Evolutionary conservation across 2,797 vertebrate species (phyloP).

Genomic region (Pterois miles): DNA sequence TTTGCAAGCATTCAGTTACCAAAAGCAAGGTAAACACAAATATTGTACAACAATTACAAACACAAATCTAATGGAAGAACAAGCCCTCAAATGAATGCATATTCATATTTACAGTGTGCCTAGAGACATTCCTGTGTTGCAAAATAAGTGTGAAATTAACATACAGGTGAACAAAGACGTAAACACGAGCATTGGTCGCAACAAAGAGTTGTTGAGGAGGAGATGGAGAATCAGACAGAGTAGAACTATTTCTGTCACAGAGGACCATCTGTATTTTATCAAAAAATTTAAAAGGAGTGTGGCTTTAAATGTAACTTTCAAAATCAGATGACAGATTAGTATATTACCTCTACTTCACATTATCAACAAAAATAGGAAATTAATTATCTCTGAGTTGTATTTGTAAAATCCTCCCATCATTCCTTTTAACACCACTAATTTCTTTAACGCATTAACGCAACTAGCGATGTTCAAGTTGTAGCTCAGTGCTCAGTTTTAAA

Average conservation of each 20-base stretch:
- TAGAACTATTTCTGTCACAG: slow-evolving; percentile 5
- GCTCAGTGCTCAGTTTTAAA: too few relatives aligned
- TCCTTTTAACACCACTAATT: too few relatives aligned
- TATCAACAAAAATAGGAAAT: background rate
- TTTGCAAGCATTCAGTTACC: background rate
- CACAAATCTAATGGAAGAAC: background rate
- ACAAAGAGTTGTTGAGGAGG: slow-evolving; percentile 14
- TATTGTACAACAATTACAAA: background rate
- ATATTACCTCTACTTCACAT: background rate
- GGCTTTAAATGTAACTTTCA: background rate
- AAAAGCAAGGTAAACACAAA: background rate
- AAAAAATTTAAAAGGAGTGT: background rate
- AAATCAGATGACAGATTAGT: background rate
- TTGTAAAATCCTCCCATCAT: too few relatives aligned
- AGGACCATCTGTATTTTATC: slow-evolving; percentile 8
- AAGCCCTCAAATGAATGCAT: slow-evolving; percentile 19
- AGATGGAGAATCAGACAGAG: background rate
- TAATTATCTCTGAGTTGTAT: background rate
- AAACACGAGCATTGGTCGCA: slow-evolving; percentile 27
- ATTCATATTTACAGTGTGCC: slow-evolving; percentile 11
- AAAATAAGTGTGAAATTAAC: slow-evolving; percentile 61
- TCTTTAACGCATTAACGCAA: too few relatives aligned
- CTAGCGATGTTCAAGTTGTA: too few relatives aligned
- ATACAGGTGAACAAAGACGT: slow-evolving; percentile 61
- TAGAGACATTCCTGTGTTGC: background rate